These are phyloP conservation scores for Acleris sparsana DNA, from an alignment of 2,888 invertebrate species.

Conservation along the genomic window DNA sequence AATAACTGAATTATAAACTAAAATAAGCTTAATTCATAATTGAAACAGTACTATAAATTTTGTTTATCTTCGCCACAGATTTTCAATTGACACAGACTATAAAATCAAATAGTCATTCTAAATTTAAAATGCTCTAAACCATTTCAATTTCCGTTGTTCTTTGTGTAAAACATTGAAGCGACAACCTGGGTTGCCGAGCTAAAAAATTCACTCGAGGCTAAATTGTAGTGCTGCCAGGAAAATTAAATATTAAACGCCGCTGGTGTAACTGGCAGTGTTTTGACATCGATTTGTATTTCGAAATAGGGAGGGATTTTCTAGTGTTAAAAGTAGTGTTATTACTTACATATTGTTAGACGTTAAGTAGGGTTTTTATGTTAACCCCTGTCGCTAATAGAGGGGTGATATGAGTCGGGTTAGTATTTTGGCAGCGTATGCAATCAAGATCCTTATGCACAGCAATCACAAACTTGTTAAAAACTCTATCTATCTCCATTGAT, in stretches of 20 bases:
- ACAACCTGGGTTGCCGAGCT: constrained; percentile 50
- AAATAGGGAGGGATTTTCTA: constrained; percentile 35
- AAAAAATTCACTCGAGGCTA: constrained; percentile 52
- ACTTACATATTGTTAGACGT: background rate
- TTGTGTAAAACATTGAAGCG: constrained; percentile 44
- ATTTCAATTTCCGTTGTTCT: constrained; percentile 36
- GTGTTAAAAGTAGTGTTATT: constrained; percentile 28
- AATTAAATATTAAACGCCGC: constrained; percentile 49
- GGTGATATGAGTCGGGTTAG: too few species aligned
- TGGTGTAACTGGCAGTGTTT: constrained; percentile 48
- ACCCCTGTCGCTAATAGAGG: too few species aligned
- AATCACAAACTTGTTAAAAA: too few species aligned
- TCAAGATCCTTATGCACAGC: too few species aligned
- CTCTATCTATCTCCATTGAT: too few species aligned
- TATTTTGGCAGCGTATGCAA: too few species aligned
- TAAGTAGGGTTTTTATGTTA: constrained; percentile 7
- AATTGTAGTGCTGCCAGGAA: constrained; percentile 44
- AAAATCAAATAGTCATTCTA: constrained; percentile 37
- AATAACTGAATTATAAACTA: too few species aligned
- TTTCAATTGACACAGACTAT: background rate
- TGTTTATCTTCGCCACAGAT: background rate
- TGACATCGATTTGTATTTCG: constrained; percentile 48
- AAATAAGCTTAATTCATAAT: too few species aligned
- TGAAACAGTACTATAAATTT: background rate
- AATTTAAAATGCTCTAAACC: constrained; percentile 37